Conservation (phyloP, 2,113 vertebrate genomes). For the Gulo gulo region DNA sequence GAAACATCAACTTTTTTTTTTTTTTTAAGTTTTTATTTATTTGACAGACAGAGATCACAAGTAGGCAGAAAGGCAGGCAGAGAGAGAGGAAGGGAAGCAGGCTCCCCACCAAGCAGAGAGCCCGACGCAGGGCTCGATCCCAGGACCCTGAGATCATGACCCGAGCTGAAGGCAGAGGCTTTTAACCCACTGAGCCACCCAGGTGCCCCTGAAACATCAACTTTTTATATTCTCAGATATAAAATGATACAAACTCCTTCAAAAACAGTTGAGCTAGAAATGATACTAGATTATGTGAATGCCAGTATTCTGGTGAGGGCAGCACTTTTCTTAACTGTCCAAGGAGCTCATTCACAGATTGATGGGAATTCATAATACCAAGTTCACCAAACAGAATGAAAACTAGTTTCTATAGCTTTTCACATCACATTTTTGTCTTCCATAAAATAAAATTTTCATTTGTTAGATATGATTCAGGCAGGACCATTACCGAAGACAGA, state of each 20-base stretch:
- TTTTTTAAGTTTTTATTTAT: too few species aligned
- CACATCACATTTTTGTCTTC: neutral
- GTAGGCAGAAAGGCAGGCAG: too few species aligned
- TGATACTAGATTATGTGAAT: neutral
- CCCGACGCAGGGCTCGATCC: too few species aligned
- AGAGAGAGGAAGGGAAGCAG: too few species aligned
- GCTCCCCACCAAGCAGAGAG: too few species aligned
- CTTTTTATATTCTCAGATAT: slow-evolving; percentile 29
- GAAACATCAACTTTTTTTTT: slow-evolving; percentile 34
- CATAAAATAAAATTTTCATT: slow-evolving; percentile 6
- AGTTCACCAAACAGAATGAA: slow-evolving; percentile 34
- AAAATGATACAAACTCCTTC: slow-evolving; percentile 21
- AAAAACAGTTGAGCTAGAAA: neutral
- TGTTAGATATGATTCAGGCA: neutral
- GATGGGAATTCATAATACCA: neutral
- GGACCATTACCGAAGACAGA: neutral
- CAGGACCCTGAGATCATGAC: too few species aligned
- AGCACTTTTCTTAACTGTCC: neutral
- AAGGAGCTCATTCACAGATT: neutral
- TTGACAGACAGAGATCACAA: too few species aligned
- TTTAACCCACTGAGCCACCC: too few species aligned
- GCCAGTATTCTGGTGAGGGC: neutral
- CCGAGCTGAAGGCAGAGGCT: too few species aligned
- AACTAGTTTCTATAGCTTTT: slow-evolving; percentile 28
- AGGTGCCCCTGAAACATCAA: neutral